Evolutionary conservation across 1,140 invertebrate species (phyloP).

Genomic region (Oscheius sp.): DNA sequence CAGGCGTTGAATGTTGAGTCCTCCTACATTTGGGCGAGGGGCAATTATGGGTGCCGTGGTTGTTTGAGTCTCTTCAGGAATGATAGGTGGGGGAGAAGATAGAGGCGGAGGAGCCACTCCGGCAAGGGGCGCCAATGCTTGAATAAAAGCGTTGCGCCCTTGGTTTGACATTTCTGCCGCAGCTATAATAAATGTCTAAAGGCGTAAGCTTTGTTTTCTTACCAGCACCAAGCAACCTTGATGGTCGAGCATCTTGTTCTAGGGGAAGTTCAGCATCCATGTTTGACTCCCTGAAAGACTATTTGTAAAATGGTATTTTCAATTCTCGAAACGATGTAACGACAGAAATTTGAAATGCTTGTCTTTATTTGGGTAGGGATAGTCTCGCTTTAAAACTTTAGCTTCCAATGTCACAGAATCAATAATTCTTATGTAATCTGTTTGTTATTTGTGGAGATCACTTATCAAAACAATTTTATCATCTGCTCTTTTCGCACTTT

Average conservation of each 20-base stretch:
- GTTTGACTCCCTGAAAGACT: not conserved
- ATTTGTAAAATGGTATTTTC: not conserved
- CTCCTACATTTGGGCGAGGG: not conserved
- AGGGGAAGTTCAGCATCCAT: not conserved
- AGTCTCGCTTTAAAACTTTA: too few species aligned
- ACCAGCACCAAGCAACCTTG: not conserved
- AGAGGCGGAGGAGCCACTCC: not conserved
- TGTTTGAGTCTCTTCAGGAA: not conserved
- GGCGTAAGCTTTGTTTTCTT: not conserved
- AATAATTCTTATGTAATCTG: too few species aligned
- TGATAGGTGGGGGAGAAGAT: not conserved
- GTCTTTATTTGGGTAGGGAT: too few species aligned
- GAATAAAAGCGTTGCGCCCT: slow-evolving; percentile 1
- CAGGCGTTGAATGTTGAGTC: not conserved
- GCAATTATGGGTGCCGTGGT: not conserved
- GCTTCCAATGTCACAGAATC: too few species aligned
- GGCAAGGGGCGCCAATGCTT: not conserved
- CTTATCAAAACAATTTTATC: too few species aligned
- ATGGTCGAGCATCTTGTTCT: not conserved
- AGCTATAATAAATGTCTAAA: not conserved
- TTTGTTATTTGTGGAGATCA: too few species aligned
- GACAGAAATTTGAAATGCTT: too few species aligned
- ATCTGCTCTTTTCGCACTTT: too few species aligned
- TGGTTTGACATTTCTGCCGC: not conserved
- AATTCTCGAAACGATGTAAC: too few species aligned